Evolutionary conservation across 2,113 vertebrate species (phyloP).

Genomic region (Manacus vitellinus): DNA sequence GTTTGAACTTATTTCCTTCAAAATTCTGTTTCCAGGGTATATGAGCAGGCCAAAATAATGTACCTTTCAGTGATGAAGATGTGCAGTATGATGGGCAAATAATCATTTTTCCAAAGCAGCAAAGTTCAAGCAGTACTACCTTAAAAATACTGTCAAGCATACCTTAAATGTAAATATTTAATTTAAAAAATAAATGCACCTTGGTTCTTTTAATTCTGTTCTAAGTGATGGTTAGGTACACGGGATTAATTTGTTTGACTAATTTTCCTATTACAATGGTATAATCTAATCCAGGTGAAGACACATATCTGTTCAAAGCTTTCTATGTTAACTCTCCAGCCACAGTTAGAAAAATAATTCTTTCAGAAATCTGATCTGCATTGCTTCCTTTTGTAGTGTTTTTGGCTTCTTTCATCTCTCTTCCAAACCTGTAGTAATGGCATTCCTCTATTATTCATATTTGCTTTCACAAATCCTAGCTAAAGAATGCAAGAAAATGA

Average conservation of each 20-base stretch:
- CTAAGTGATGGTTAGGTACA: neutral
- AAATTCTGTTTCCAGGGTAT: neutral
- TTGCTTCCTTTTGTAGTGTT: conserved; percentile 64
- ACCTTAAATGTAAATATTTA: neutral
- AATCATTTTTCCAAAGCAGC: neutral
- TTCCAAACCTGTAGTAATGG: conserved; percentile 52
- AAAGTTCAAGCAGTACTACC: neutral
- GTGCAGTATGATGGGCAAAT: neutral
- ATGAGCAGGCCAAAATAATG: neutral
- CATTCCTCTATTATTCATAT: conserved; percentile 64
- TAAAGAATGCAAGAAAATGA: conserved; percentile 57
- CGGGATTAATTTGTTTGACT: conserved; percentile 18
- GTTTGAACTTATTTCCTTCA: neutral
- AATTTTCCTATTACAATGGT: conserved; percentile 28
- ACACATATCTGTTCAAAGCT: conserved; percentile 40
- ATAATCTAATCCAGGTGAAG: conserved; percentile 68
- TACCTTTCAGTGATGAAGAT: neutral
- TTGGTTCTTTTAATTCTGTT: neutral
- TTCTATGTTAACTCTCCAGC: conserved; percentile 62
- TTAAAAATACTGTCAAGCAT: neutral
- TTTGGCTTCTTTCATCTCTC: conserved; percentile 53
- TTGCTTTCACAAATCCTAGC: conserved; percentile 63
- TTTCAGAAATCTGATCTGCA: conserved; percentile 67
- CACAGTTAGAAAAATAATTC: conserved; percentile 69
- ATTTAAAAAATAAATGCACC: neutral